phyloP scores from a whole-genome alignment of 2,113 vertebrate species.

The Phrynosoma platyrhinos region DNA sequence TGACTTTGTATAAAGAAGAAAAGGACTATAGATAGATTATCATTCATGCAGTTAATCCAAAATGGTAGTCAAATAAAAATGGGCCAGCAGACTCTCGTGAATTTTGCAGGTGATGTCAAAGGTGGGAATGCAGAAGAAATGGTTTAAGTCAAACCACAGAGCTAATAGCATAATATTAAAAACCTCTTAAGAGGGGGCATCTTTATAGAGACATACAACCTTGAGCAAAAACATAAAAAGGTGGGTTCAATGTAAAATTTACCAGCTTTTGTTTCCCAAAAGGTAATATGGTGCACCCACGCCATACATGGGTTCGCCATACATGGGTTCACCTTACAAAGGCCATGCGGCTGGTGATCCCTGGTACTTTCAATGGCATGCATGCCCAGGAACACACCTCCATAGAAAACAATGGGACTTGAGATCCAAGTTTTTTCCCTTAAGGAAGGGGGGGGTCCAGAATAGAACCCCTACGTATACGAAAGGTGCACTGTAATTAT shows the following conservation, averaged over 20 bases:
- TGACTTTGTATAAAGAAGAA: slow-evolving; percentile 15
- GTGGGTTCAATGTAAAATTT: not conserved
- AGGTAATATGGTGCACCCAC: too few relatives aligned
- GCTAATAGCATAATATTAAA: not conserved
- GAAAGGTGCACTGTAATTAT: too few relatives aligned
- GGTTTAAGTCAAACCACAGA: not conserved
- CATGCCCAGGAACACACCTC: too few relatives aligned
- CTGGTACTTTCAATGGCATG: too few relatives aligned
- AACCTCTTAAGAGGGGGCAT: not conserved
- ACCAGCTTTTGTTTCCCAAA: not conserved
- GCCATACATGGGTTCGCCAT: too few relatives aligned
- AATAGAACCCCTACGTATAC: too few relatives aligned
- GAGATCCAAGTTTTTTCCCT: too few relatives aligned
- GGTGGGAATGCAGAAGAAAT: not conserved
- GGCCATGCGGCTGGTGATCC: too few relatives aligned
- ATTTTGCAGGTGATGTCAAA: not conserved
- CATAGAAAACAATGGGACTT: too few relatives aligned
- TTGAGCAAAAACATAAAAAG: not conserved
- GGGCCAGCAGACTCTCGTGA: not conserved
- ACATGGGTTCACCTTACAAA: too few relatives aligned
- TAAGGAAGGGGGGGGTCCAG: too few relatives aligned
- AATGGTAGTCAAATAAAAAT: not conserved
- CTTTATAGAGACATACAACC: not conserved
- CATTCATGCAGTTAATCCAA: not conserved
- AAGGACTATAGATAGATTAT: not conserved